phyloP scores from a whole-genome alignment of 2,113 vertebrate genomes.

The Mus pahari region DNA sequence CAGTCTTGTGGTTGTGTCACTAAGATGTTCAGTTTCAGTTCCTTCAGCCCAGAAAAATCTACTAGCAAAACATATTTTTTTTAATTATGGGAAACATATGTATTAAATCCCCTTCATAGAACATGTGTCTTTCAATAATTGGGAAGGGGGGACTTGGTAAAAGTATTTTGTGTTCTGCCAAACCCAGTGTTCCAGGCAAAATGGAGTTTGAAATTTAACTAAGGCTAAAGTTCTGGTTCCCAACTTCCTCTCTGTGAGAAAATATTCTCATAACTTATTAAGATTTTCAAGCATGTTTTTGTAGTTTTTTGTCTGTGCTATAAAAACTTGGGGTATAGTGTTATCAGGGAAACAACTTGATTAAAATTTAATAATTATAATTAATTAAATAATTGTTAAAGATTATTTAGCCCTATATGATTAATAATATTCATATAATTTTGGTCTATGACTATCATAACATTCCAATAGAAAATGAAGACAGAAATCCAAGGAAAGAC shows the following conservation, averaged over 20 bases:
- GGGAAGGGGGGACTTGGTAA: slow-evolving; percentile 18
- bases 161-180: slow-evolving; percentile 63
- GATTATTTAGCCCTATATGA: not conserved
- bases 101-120: slow-evolving; percentile 48
- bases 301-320: not conserved
- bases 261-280: slow-evolving; percentile 38
- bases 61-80: slow-evolving; percentile 52
- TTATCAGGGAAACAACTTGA: not conserved
- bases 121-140: slow-evolving; percentile 72
- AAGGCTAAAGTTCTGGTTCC: not conserved
- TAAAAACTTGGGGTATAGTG: not conserved
- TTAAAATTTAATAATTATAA: not conserved
- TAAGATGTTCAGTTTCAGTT: not conserved
- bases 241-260: not conserved
- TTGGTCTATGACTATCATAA: not conserved
- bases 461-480: not conserved
- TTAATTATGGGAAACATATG: not conserved
- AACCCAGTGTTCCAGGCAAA: slow-evolving; percentile 39
- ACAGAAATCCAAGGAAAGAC: not conserved
- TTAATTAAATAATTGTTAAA: not conserved
- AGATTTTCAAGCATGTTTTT: slow-evolving; percentile 10
- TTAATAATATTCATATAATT: not conserved
- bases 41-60: slow-evolving; percentile 40
- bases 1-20: not conserved
- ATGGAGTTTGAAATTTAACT: slow-evolving; percentile 60